phyloP scores from a whole-genome alignment of 2,113 vertebrate species.

The Elephas maximus region DNA sequence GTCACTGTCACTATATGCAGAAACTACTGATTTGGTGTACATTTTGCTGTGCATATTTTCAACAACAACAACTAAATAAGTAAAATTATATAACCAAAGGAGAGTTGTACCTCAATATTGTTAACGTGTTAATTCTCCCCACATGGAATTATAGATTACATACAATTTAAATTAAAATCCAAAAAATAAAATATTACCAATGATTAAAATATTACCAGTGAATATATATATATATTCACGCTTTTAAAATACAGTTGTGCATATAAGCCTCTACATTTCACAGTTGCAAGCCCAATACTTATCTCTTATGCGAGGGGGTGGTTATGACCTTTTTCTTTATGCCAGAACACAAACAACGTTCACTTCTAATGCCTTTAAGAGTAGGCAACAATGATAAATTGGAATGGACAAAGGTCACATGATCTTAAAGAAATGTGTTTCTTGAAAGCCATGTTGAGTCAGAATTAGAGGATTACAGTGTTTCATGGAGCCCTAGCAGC shows the following conservation, averaged over 20 bases:
- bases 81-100: not conserved
- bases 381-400: not conserved
- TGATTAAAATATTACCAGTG: not conserved
- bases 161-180: not conserved
- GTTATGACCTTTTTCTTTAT: not conserved
- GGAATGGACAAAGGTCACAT: not conserved
- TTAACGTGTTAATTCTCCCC: not conserved
- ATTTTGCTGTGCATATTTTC: not conserved
- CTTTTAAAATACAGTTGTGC: not conserved
- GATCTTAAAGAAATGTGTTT: not conserved
- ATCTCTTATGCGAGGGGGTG: not conserved
- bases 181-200: not conserved
- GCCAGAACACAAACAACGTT: not conserved
- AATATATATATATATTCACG: not conserved
- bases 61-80: not conserved
- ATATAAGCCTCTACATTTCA: not conserved
- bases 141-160: not conserved
- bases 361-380: not conserved
- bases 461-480: not conserved
- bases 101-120: not conserved
- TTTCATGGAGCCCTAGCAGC: not conserved
- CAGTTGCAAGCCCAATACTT: not conserved
- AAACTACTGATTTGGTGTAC: not conserved
- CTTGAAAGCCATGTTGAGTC: not conserved
- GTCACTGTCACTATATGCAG: not conserved